These are phyloP conservation scores for Toxotes chatareus DNA, from an alignment of 2,113 vertebrate genomes.

Conservation along the genomic window DNA sequence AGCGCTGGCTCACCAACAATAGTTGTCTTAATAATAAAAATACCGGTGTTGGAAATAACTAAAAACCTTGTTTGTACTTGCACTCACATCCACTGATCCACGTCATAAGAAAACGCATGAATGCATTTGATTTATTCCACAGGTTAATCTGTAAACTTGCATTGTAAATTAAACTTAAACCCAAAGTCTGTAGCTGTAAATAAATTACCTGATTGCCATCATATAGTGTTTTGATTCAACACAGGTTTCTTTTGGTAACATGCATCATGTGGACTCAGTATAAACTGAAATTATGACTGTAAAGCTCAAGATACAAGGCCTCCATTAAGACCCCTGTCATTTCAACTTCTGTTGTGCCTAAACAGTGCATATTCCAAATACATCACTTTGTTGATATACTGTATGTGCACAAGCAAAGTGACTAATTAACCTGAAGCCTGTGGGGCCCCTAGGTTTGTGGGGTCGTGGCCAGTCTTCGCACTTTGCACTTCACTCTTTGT, in stretches of 20 bases:
- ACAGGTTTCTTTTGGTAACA: neutral
- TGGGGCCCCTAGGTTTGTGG: neutral
- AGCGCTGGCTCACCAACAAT: slow-evolving; percentile 8
- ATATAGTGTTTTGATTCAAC: neutral
- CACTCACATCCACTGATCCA: neutral
- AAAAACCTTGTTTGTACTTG: neutral
- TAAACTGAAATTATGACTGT: neutral
- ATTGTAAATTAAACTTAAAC: neutral
- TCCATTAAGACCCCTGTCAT: neutral
- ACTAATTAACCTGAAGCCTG: neutral
- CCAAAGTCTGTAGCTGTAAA: neutral
- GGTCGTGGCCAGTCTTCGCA: neutral
- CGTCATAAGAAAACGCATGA: neutral
- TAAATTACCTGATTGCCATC: neutral
- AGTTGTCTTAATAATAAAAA: slow-evolving; percentile 11
- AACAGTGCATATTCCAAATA: neutral
- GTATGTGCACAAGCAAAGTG: neutral
- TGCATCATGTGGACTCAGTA: neutral
- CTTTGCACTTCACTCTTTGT: neutral
- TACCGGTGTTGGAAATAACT: slow-evolving; percentile 17
- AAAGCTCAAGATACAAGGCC: neutral
- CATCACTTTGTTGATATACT: neutral
- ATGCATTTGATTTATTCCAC: neutral
- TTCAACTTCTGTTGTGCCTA: neutral
- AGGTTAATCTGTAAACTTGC: neutral